Evolutionary conservation across 2,113 vertebrate genomes (phyloP).

Genomic region (Sitta europaea): DNA sequence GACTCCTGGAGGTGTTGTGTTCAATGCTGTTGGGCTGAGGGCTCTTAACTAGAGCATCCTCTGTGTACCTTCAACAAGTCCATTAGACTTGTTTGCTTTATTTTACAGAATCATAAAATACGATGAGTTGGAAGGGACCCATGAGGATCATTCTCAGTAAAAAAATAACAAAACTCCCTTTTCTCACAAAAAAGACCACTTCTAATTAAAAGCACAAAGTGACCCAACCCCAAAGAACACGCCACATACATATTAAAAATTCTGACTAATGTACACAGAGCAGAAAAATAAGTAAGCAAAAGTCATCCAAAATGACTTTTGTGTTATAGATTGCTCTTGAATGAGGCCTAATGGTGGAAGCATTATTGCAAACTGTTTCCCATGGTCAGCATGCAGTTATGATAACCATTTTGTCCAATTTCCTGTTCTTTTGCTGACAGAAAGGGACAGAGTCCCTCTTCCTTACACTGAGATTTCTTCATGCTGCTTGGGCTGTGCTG

Average conservation of each 20-base stretch:
- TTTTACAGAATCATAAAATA: not conserved
- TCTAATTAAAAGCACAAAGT: not conserved
- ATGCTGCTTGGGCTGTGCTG: not conserved
- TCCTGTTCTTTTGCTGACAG: constrained; percentile 3
- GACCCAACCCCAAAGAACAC: not conserved
- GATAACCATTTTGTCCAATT: constrained; percentile 27
- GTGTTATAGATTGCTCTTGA: not conserved
- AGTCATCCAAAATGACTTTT: constrained; percentile 30
- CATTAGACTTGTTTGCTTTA: not conserved
- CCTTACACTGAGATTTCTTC: not conserved
- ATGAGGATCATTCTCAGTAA: not conserved
- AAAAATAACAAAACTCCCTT: not conserved
- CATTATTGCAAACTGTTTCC: constrained; percentile 2
- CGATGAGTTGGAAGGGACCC: not conserved
- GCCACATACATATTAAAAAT: not conserved
- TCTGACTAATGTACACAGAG: not conserved
- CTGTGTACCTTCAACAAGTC: not conserved
- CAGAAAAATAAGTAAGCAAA: constrained; percentile 6
- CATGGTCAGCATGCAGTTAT: not conserved
- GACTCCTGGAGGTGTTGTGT: not conserved
- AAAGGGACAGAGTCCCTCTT: not conserved
- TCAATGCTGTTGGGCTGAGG: not conserved
- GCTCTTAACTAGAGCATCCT: not conserved
- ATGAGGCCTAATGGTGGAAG: constrained; percentile 1
- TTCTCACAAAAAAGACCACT: not conserved